Percentiles rank a stretch among this genome's conserved stretches.
phyloP scores from a whole-genome alignment of 2,113 vertebrate genomes.

The Bubo scandiacus region DNA sequence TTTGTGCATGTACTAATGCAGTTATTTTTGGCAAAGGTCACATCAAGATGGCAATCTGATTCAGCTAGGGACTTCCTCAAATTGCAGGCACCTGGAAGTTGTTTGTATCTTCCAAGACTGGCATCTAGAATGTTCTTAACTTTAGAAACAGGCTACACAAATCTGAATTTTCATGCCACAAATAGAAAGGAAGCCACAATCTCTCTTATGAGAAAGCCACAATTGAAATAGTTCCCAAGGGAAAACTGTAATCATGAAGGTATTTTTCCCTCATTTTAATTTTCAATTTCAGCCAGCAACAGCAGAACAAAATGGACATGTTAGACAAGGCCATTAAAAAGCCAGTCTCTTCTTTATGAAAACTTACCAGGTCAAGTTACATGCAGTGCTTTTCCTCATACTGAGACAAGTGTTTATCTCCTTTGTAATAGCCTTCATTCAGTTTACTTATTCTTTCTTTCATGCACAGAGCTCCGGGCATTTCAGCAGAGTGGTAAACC shows the following conservation, averaged over 20 bases:
- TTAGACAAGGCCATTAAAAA: slow-evolving; percentile 38
- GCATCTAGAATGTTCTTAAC: slow-evolving; percentile 27
- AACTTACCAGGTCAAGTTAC: slow-evolving; percentile 8
- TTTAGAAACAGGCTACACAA: slow-evolving; percentile 21
- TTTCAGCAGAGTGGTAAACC: neutral
- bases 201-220: slow-evolving; percentile 58
- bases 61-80: neutral
- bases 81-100: slow-evolving; percentile 18
- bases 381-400: neutral
- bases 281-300: slow-evolving; percentile 17
- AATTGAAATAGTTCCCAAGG: slow-evolving; percentile 27
- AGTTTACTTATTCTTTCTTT: neutral
- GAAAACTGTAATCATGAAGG: slow-evolving; percentile 56
- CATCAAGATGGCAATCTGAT: slow-evolving; percentile 1
- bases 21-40: slow-evolving; percentile 43
- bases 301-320: slow-evolving; percentile 43
- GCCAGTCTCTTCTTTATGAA: neutral
- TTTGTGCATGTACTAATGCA: neutral
- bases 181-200: slow-evolving; percentile 49
- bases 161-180: neutral
- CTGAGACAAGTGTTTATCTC: neutral
- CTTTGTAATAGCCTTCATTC: neutral
- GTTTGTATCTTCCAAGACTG: neutral
- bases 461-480: neutral
- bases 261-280: neutral